Evolutionary conservation across 2,888 invertebrate genomes (phyloP), one percentile per base, ranked within the genome.

Genomic region (Parnassius mnemosyne): DNA sequence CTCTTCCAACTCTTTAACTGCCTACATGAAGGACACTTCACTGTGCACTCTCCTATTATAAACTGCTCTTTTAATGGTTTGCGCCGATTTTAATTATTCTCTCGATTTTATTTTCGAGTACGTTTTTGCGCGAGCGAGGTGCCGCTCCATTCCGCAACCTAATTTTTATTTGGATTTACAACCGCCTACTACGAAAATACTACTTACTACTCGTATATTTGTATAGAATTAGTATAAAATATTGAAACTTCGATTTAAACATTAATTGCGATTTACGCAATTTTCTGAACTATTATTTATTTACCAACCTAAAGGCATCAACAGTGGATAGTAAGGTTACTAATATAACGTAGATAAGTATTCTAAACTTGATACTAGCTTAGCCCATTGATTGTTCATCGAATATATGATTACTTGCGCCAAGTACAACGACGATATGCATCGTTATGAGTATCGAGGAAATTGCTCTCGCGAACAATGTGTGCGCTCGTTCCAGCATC

Each of bases 1-100:
- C 89, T 85, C 83, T 86, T 88, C 85, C 89, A 89, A 89, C 90
- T 89, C 90, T 90, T 89, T 89, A 90, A 90, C 90, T 89, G 89
- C 90, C 90, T 90, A 89, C 89, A 90, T 88, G 89, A 85, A 90
- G 90, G 87, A 86, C 84, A 79, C 90, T 90, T 76, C 74, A 87
- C 83, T 68, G 76, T 84, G 85, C 87, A 86, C 88, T 90, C 87
- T 86, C 87, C 88, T 84, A 89, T 89, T 89, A 89, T 89, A 88
- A 89, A 89, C 87, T 90, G 90, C 85, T 83, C 90, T 89, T 89
- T 90, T 89, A 89, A 90, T 89, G 88, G 89, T 83, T 85, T 80
- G 84, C 80, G 77, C 82, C 83, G 82, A 87, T 89, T 90, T 90
- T 88, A 89, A 90, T 89, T 86, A 89, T 87, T 86, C 81, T 75